phyloP scores from a whole-genome alignment of 2,113 vertebrate genomes.

The Furnarius figulus region DNA sequence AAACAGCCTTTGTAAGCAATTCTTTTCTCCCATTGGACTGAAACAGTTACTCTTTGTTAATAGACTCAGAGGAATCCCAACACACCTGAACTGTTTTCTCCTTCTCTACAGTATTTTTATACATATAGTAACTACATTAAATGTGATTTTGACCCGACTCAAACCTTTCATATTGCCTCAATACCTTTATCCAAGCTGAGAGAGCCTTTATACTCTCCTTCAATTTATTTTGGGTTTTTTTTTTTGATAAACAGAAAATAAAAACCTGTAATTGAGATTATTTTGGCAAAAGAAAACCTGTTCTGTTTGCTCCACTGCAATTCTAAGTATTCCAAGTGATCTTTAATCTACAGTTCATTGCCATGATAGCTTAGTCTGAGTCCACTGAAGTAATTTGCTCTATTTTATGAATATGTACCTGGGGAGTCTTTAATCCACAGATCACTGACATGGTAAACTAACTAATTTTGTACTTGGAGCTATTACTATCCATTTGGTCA shows the following conservation, averaged over 20 bases:
- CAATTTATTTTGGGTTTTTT: not conserved
- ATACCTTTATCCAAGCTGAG: not conserved
- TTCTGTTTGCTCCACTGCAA: not conserved
- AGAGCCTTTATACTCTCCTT: not conserved
- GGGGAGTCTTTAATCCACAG: not conserved
- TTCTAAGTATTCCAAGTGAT: not conserved
- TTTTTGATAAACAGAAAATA: not conserved
- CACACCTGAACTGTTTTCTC: not conserved
- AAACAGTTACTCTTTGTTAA: not conserved
- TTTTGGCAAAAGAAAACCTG: not conserved
- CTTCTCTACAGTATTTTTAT: not conserved
- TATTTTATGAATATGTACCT: not conserved
- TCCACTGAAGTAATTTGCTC: not conserved
- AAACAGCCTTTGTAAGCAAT: not conserved
- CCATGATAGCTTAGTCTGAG: not conserved
- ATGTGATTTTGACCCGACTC: not conserved
- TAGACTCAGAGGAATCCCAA: not conserved
- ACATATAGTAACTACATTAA: not conserved
- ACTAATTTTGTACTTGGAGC: not conserved
- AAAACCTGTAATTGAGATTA: not conserved
- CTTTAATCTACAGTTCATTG: not conserved
- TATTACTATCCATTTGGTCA: not conserved
- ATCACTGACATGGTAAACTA: not conserved
- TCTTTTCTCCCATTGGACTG: not conserved
- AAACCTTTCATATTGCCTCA: not conserved